phyloP scores from a whole-genome alignment of 2,113 vertebrate genomes.

The Amblyopsis rosae region DNA sequence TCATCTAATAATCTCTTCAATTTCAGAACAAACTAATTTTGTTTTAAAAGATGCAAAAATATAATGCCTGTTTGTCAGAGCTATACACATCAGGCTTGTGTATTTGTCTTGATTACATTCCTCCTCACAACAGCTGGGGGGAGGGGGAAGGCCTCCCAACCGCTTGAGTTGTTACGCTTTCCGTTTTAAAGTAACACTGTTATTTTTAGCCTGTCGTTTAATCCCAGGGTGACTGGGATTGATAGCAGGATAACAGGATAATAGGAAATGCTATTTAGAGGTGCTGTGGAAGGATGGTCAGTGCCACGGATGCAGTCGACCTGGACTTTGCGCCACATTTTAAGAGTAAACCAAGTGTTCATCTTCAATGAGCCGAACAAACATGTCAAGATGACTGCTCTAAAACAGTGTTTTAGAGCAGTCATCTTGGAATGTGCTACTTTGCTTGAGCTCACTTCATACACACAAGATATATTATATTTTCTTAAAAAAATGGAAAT shows the following conservation, averaged over 20 bases:
- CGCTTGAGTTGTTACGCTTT: conserved; percentile 5
- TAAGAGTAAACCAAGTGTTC: no score
- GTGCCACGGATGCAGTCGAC: conserved; percentile 9
- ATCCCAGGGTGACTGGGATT: conserved; percentile 6
- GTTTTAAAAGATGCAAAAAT: not conserved
- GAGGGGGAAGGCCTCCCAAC: no score
- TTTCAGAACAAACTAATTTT: not conserved
- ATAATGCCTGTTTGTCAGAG: no score
- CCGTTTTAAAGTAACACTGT: conserved; percentile 23
- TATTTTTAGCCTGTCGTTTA: conserved; percentile 32
- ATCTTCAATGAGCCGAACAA: no score
- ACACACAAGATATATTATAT: not conserved
- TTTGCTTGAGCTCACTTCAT: conserved; percentile 12
- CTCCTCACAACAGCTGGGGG: no score
- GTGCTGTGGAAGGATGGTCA: conserved; percentile 39
- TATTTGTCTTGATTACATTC: no score
- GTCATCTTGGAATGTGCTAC: conserved; percentile 33
- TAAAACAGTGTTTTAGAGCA: conserved; percentile 22
- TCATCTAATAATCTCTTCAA: no score
- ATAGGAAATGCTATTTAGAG: conserved; percentile 34
- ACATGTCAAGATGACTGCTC: not conserved
- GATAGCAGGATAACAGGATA: not conserved
- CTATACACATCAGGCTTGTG: no score
- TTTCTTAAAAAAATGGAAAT: no score
- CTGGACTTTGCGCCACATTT: no score